phyloP scores from a whole-genome alignment of 2,888 invertebrate genomes.

The Notocelia uddmanniana region DNA sequence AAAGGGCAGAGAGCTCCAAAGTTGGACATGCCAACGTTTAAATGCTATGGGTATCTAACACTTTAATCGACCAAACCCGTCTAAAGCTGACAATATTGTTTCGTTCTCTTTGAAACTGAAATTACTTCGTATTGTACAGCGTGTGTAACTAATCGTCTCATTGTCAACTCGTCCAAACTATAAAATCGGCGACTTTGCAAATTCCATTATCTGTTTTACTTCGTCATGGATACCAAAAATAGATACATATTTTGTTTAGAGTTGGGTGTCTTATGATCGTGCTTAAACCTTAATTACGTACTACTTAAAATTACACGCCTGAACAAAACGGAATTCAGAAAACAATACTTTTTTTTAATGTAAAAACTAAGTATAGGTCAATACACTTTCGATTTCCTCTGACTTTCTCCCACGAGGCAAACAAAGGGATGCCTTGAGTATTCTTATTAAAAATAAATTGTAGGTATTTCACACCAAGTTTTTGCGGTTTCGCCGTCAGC shows the following conservation, averaged over 20 bases:
- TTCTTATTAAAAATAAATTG: slow-evolving; percentile 43
- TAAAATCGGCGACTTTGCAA: too few species aligned
- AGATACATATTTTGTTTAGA: neutral
- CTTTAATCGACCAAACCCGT: neutral
- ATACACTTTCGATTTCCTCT: slow-evolving; percentile 58
- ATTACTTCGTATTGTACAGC: slow-evolving; percentile 24
- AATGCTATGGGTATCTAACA: too few species aligned
- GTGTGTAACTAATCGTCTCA: slow-evolving; percentile 27
- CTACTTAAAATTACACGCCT: neutral
- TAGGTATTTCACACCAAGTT: slow-evolving; percentile 18
- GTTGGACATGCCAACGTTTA: too few species aligned
- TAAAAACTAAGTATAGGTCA: slow-evolving; percentile 23
- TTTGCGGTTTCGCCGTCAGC: slow-evolving; percentile 31
- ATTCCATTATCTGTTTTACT: too few species aligned
- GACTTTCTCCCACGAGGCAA: slow-evolving; percentile 56
- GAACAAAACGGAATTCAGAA: slow-evolving; percentile 8
- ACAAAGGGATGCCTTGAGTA: slow-evolving; percentile 37
- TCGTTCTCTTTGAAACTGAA: slow-evolving; percentile 16
- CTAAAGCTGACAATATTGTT: neutral
- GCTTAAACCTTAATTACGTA: too few species aligned
- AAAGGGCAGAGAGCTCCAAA: too few species aligned
- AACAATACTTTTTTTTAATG: slow-evolving; percentile 19
- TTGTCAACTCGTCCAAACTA: slow-evolving; percentile 18
- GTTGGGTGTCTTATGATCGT: neutral
- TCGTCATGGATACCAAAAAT: slow-evolving; percentile 18